phyloP scores from a whole-genome alignment of 2,113 vertebrate genomes.

The Chaetorhynchus papuensis region DNA sequence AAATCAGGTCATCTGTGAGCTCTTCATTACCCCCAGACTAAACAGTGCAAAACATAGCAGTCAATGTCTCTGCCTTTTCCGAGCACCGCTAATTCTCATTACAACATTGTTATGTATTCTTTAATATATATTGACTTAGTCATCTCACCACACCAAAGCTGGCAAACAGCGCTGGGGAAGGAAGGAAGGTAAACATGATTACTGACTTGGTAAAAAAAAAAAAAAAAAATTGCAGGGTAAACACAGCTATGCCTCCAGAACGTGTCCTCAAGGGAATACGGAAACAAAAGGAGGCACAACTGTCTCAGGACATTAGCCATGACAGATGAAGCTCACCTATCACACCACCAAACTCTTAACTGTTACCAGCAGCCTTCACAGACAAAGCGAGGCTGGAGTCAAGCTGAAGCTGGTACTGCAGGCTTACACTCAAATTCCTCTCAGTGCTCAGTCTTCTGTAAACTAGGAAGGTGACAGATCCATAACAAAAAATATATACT shows the following conservation, averaged over 20 bases:
- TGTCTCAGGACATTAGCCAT: conserved; percentile 62
- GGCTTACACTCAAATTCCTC: conserved; percentile 8
- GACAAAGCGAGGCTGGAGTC: conserved; percentile 33
- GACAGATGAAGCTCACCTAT: conserved; percentile 72
- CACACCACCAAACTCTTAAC: conserved; percentile 47
- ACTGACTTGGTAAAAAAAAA: neutral
- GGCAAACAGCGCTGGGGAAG: conserved; percentile 65
- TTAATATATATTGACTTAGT: conserved; percentile 76
- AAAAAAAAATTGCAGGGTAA: conserved; percentile 36
- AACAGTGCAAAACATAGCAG: conserved; percentile 78
- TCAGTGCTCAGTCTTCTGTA: neutral
- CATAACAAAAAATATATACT: neutral
- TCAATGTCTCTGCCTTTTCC: conserved; percentile 69
- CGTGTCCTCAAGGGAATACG: conserved; percentile 57
- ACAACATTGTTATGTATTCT: conserved; percentile 71
- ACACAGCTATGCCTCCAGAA: conserved; percentile 62
- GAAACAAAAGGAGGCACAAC: conserved; percentile 70
- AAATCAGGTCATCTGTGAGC: conserved; percentile 91
- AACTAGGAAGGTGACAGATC: neutral
- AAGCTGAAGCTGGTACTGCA: neutral
- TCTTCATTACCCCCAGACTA: conserved; percentile 91
- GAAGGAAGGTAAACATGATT: conserved; percentile 69
- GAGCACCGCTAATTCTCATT: conserved; percentile 64
- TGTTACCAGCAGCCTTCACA: conserved; percentile 36
- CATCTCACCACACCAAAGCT: conserved; percentile 60